Evolutionary conservation across 53 echinoderm and acorn worm genomes (phyloP), one percentile per base, ranked within the genome.

Genomic region (Temnopleurus reevesii): DNA sequence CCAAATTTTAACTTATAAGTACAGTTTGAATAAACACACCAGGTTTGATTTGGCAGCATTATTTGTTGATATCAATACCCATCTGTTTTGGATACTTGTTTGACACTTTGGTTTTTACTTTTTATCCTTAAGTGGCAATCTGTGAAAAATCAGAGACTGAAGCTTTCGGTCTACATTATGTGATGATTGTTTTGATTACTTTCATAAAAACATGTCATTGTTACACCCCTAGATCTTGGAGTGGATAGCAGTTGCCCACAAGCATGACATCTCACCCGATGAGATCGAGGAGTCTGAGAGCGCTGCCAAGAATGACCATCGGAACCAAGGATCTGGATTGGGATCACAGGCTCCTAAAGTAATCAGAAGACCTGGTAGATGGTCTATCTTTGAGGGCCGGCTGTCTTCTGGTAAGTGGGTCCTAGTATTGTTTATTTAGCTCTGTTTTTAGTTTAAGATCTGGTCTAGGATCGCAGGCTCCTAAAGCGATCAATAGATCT

Each of bases 171-270:
- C n/a, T n/a, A n/a, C n/a, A n/a, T n/a, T n/a, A n/a, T n/a, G n/a
- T n/a, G n/a, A n/a, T n/a, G n/a, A n/a, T n/a, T n/a, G n/a, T n/a
- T n/a, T n/a, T n/a, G n/a, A n/a, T n/a, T n/a, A n/a, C n/a, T n/a
- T n/a, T n/a, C n/a, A n/a, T n/a, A n/a, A n/a, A n/a, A n/a, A n/a
- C n/a, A n/a, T n/a, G n/a, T n/a, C n/a, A n/a, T n/a, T 5, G 29
- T 28, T 55, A 25, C 23, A 59, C 23, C 27, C 49, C 55, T 55
- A 99, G 99, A 86, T 91, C 17, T 81, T 99, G 19, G 96, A 99
- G 86, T 99, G 96, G 94, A 51, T 96, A 12, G 91, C 99, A 36
- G 93, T 95, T 3, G 90, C 93, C 18, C 91, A 92, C 86, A 94
- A 96, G 55, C 96, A 99, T 77, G 90, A 87, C 1, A 87, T 87